Evolutionary conservation across 2,888 invertebrate genomes (phyloP), one percentile per base, ranked within the genome.

Genomic region (Acronicta alni): DNA sequence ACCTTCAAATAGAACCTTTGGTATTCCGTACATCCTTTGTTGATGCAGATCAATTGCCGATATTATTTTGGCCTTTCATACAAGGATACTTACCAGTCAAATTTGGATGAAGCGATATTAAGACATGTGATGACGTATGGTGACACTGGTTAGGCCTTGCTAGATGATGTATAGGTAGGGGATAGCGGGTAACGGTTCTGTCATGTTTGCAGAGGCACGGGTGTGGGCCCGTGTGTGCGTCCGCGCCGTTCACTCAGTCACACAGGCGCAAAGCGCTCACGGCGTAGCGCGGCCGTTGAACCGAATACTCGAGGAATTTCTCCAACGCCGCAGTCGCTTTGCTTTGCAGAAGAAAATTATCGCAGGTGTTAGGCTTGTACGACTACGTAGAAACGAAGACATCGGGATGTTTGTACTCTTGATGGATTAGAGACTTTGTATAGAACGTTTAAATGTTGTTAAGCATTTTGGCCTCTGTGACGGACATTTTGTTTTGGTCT

Each of bases 271-370:
- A 76, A 75, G 79, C 84, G 87, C 82, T 87, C 85, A 87, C 89
- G 87, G 88, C 85, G 81, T 83, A 83, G 87, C 83, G 90, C 92
- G 93, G 93, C 91, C 93, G 87, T 93, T 93, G 93, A 94, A 93
- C 93, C 92, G 92, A 90, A 91, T 89, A 91, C 92, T 87, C 82
- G 84, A 93, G 93, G 93, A 93, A 94, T 94, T 93, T 94, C 94
- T 94, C 93, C 89, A 90, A 86, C 80, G 77, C 75, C 83, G 84
- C 82, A 86, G 84, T 85, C 83, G 84, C 86, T 85, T 88, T 85
- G 87, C 85, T 75, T 75, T 86, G 89, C 85, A 86, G 87, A 87
- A 88, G 89, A 89, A 89, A 88, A 90, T 87, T 86, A 87, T 84
- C 78, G 81, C 82, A 83, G 84, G 79, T 85, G 80, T 82, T 75